phyloP scores from a whole-genome alignment of 2,797 vertebrate genomes.

The Centroberyx gerrardi region DNA sequence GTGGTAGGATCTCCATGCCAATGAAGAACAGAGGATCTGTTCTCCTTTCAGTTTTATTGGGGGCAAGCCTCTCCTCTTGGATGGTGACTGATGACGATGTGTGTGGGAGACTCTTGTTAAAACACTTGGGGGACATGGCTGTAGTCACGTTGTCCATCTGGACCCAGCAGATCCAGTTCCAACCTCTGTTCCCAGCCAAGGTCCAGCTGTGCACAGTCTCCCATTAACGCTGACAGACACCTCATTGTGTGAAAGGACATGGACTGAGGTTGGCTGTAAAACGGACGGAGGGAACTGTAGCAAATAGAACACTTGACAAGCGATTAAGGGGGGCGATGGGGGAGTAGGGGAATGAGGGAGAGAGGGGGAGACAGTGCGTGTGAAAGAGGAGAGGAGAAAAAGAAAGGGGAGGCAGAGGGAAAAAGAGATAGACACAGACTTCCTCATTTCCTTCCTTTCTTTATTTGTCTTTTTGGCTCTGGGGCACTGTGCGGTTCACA shows the following conservation, averaged over 20 bases:
- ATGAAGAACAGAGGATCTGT: slow-evolving; percentile 25
- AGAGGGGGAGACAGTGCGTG: background rate
- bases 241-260: slow-evolving; percentile 68
- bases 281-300: slow-evolving; percentile 35
- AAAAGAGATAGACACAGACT: slow-evolving; percentile 8
- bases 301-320: slow-evolving; percentile 62
- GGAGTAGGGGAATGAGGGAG: slow-evolving; percentile 4
- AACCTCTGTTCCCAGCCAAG: slow-evolving; percentile 52
- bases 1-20: background rate
- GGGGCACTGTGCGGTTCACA: slow-evolving; percentile 20
- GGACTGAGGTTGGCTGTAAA: slow-evolving; percentile 49
- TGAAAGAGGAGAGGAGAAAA: background rate
- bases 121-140: slow-evolving; percentile 39
- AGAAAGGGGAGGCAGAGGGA: background rate
- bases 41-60: slow-evolving; percentile 25
- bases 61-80: slow-evolving; percentile 9
- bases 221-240: slow-evolving; percentile 70
- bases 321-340: slow-evolving; percentile 36
- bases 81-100: slow-evolving; percentile 15
- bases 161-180: slow-evolving; percentile 43
- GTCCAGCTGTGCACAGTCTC: slow-evolving; percentile 74
- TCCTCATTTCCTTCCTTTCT: slow-evolving; percentile 31
- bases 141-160: slow-evolving; percentile 67
- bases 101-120: slow-evolving; percentile 43
- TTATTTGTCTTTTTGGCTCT: slow-evolving; percentile 18